phyloP scores from a whole-genome alignment of 2,113 vertebrate species.

The Hemicordylus capensis region DNA sequence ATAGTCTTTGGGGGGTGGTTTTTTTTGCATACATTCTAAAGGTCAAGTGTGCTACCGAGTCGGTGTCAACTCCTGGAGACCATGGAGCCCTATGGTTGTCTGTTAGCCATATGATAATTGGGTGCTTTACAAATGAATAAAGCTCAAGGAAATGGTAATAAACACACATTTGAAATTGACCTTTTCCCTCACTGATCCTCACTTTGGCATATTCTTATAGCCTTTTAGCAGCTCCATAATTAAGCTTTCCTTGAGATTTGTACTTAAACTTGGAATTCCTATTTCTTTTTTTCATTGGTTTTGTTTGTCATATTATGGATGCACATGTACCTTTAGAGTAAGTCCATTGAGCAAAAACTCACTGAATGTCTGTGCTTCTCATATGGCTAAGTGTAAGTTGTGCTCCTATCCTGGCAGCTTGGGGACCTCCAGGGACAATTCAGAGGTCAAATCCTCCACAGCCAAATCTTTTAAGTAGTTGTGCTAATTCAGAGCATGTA shows the following conservation, averaged over 20 bases:
- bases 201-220: background rate
- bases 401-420: no score
- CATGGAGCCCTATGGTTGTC: no score
- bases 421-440: no score
- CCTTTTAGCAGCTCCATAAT: background rate
- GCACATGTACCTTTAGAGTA: no score
- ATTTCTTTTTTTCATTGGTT: background rate
- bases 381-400: no score
- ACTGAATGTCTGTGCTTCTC: no score
- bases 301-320: background rate
- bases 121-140: background rate
- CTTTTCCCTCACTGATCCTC: constrained; percentile 7
- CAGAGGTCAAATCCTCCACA: no score
- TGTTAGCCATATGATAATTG: constrained; percentile 25
- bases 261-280: background rate
- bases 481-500: no score
- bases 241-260: background rate
- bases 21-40: constrained; percentile 24
- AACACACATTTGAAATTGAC: background rate
- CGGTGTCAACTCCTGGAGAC: no score
- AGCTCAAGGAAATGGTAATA: constrained; percentile 6
- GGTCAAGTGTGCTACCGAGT: no score
- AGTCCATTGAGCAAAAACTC: no score
- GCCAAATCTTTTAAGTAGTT: no score
- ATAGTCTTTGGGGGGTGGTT: background rate